These are phyloP conservation scores for Napeogenes inachia DNA, from an alignment of 2,888 invertebrate species.

Conservation along the genomic window DNA sequence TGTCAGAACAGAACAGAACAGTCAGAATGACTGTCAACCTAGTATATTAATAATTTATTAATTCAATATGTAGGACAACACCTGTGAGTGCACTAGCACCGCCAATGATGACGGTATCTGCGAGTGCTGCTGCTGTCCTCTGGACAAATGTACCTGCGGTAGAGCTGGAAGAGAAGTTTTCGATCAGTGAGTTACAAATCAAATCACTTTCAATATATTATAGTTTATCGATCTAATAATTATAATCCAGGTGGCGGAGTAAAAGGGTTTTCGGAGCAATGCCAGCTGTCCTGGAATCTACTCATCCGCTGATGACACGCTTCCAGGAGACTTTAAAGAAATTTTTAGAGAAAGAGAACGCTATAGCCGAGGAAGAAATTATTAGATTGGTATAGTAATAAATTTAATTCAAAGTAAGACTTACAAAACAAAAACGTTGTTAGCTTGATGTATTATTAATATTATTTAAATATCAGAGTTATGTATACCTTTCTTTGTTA, in stretches of 20 bases:
- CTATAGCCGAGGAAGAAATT: conserved; percentile 81
- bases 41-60: conserved; percentile 1
- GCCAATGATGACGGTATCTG: conserved; percentile 43
- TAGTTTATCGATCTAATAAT: background rate
- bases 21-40: too few species aligned
- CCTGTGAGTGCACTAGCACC: conserved; percentile 45
- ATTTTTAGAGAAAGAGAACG: conserved; percentile 81
- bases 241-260: conserved; percentile 49
- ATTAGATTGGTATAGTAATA: conserved; percentile 75
- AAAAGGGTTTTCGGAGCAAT: conserved; percentile 53
- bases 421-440: background rate
- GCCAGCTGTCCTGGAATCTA: conserved; percentile 80
- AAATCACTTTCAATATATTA: too few species aligned
- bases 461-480: too few species aligned
- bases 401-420: background rate
- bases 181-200: conserved; percentile 45
- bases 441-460: too few species aligned
- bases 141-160: conserved; percentile 50
- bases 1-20: too few species aligned
- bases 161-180: conserved; percentile 54
- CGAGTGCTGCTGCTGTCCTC: conserved; percentile 50
- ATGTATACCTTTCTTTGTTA: too few species aligned
- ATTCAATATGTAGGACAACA: conserved; percentile 38
- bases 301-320: conserved; percentile 84
- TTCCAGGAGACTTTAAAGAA: conserved; percentile 83